These are phyloP conservation scores for Anoplolepis gracilipes DNA, from an alignment of 1,140 invertebrate genomes.

Conservation along the genomic window DNA sequence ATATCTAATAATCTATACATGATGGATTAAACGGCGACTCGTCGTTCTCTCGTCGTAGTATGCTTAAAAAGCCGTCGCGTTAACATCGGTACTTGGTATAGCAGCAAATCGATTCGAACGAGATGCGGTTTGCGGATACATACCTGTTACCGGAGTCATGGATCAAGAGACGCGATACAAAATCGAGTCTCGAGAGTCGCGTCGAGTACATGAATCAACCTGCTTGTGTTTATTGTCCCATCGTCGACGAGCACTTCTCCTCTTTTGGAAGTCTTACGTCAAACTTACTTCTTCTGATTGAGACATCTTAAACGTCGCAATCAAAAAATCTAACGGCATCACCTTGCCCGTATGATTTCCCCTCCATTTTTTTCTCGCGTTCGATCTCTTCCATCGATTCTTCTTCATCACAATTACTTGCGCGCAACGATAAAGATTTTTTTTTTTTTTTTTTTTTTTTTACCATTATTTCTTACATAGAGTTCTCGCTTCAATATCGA, in stretches of 20 bases:
- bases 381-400: not conserved
- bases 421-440: not conserved
- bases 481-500: not conserved
- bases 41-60: not conserved
- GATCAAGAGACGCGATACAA: slow-evolving; percentile 19
- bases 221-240: not conserved
- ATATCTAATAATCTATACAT: not conserved
- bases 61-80: slow-evolving; percentile 27
- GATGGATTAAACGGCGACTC: slow-evolving; percentile 15
- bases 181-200: slow-evolving; percentile 1
- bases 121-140: slow-evolving; percentile 39
- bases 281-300: not conserved
- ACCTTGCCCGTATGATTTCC: not conserved
- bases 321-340: slow-evolving; percentile 11
- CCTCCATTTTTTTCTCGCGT: not conserved
- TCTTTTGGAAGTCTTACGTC: slow-evolving; percentile 13
- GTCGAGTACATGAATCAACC: slow-evolving; percentile 44
- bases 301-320: not conserved
- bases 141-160: slow-evolving; percentile 25
- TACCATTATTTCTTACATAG: slow-evolving; percentile 30
- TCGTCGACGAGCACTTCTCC: not conserved
- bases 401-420: not conserved
- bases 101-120: slow-evolving; percentile 6
- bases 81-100: not conserved
- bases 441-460: too few species aligned